Evolutionary conservation across 2,888 invertebrate genomes (phyloP).

Genomic region (Lasioglossum malachurum): DNA sequence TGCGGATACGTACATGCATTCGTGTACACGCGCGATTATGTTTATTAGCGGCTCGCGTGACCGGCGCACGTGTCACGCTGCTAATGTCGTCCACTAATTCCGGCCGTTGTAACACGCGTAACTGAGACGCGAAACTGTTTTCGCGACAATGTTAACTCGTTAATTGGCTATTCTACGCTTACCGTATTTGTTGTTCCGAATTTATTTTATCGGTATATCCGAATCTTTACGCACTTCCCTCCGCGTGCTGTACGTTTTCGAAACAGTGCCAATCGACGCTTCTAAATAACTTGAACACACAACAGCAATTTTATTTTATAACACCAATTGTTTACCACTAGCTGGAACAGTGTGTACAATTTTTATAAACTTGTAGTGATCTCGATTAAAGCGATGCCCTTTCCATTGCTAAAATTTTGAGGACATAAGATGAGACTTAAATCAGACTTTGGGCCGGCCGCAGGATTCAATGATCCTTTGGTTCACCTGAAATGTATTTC

Average conservation of each 20-base stretch:
- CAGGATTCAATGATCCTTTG: no score
- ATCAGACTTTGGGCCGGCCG: no score
- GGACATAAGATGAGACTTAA: no score
- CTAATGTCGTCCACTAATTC: constrained; percentile 47
- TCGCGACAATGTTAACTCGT: constrained; percentile 29
- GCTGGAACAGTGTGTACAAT: neutral
- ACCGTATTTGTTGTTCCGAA: neutral
- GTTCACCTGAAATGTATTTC: neutral
- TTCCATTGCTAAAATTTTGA: neutral
- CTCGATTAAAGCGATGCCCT: neutral
- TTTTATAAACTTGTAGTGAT: neutral
- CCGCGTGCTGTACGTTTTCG: neutral
- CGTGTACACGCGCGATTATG: constrained; percentile 61
- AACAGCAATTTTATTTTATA: neutral
- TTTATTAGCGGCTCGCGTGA: constrained; percentile 56
- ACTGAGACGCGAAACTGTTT: constrained; percentile 34
- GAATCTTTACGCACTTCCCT: neutral
- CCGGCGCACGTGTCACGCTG: constrained; percentile 26
- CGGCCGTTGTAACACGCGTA: constrained; percentile 25
- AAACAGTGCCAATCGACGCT: neutral
- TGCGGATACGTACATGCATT: constrained; percentile 38
- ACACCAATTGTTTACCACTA: neutral
- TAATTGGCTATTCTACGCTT: constrained; percentile 34
- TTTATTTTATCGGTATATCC: neutral
- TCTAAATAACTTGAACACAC: neutral